These are phyloP conservation scores for Aphelinus atriplicis DNA, from an alignment of 1,140 invertebrate genomes.

Conservation along the genomic window DNA sequence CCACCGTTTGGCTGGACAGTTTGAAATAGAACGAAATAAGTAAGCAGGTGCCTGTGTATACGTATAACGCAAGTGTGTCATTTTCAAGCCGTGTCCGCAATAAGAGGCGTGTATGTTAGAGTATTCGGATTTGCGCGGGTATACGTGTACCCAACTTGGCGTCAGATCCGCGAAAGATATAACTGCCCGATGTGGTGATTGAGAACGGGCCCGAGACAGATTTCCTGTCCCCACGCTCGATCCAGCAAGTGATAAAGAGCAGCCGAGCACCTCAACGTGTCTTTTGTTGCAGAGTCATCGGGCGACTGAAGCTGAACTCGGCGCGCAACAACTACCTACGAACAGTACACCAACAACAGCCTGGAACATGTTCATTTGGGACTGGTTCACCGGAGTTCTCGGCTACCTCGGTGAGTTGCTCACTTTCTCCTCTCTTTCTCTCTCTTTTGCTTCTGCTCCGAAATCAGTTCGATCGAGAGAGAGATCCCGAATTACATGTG, in stretches of 20 bases:
- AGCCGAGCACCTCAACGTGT: conserved; percentile 38
- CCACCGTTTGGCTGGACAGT: no score
- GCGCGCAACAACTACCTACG: conserved; percentile 30
- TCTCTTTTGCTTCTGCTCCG: neutral
- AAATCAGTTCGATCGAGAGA: neutral
- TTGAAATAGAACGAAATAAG: no score
- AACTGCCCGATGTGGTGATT: neutral
- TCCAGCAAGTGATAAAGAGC: conserved; percentile 30
- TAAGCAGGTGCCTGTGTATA: no score
- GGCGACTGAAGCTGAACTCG: neutral
- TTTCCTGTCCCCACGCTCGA: conserved; percentile 18
- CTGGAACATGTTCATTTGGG: conserved; percentile 93
- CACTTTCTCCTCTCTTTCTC: conserved; percentile 1
- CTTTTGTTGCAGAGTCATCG: conserved; percentile 64
- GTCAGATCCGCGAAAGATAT: neutral
- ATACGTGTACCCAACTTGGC: neutral
- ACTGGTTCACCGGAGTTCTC: conserved; percentile 96
- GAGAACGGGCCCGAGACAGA: neutral
- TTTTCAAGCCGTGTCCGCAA: no score
- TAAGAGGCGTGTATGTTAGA: no score
- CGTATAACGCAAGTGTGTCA: no score
- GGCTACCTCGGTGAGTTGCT: conserved; percentile 89
- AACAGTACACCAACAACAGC: neutral
- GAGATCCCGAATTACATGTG: no score
- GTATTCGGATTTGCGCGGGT: neutral